Evolutionary conservation across 2,888 invertebrate genomes (phyloP).

Genomic region (Sinohyriopsis cumingii): DNA sequence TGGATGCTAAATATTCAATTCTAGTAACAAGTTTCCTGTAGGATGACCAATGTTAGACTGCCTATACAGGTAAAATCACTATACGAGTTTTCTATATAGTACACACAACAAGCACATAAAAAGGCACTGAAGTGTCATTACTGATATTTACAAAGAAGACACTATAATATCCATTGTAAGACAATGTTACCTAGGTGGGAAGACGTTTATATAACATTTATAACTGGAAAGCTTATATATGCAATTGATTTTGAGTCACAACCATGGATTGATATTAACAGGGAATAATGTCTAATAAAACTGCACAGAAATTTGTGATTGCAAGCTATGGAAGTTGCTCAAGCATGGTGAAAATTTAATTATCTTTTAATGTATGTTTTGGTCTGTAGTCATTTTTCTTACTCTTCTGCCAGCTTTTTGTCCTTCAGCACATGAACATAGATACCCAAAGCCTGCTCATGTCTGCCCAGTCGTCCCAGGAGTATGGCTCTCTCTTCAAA

Average conservation of each 20-base stretch:
- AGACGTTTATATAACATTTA: neutral
- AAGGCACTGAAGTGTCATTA: too few relatives aligned
- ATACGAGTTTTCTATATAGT: too few relatives aligned
- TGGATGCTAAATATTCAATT: too few relatives aligned
- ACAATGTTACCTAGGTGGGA: too few relatives aligned
- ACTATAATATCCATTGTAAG: too few relatives aligned
- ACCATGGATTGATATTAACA: neutral
- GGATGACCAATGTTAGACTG: too few relatives aligned
- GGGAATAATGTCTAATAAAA: neutral
- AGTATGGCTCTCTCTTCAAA: constrained; percentile 96
- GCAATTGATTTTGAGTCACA: neutral
- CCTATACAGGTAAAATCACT: too few relatives aligned
- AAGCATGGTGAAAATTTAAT: too few relatives aligned
- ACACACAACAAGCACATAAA: too few relatives aligned
- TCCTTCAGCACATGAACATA: constrained; percentile 91
- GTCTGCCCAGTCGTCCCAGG: constrained; percentile 89
- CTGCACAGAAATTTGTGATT: neutral
- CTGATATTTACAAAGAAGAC: too few relatives aligned
- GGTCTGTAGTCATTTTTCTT: constrained; percentile 66
- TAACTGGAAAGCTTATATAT: neutral
- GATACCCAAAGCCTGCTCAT: constrained; percentile 93
- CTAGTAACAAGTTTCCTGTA: too few relatives aligned
- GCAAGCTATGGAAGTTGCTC: neutral
- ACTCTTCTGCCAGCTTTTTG: constrained; percentile 85
- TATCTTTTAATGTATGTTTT: too few relatives aligned